Percentiles rank a stretch among this genome's conserved stretches.
These are phyloP conservation scores for Apis dorsata DNA, from an alignment of 1,140 invertebrate species.

Conservation along the genomic window DNA sequence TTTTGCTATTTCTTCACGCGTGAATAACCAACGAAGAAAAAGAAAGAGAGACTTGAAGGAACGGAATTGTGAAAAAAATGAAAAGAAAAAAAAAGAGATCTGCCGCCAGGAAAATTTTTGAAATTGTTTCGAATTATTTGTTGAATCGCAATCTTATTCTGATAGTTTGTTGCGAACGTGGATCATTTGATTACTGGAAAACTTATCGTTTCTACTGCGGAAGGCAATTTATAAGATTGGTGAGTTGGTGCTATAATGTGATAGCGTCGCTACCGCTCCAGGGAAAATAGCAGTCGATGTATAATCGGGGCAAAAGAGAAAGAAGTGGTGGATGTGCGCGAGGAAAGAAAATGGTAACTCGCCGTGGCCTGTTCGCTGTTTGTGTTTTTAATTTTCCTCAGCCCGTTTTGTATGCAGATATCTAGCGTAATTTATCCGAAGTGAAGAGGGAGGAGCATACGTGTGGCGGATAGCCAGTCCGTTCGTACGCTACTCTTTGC, in stretches of 20 bases:
- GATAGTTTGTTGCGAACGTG: slow-evolving; percentile 47
- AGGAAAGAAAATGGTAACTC: not conserved
- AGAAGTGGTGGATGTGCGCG: not conserved
- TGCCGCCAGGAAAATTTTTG: not conserved
- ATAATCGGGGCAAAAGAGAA: slow-evolving; percentile 5
- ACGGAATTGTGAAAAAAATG: not conserved
- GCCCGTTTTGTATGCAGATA: slow-evolving; percentile 73
- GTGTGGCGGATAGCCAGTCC: slow-evolving; percentile 66
- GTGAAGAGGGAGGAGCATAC: slow-evolving; percentile 47
- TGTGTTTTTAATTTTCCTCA: slow-evolving; percentile 72
- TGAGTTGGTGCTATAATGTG: slow-evolving; percentile 62
- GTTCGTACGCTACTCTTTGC: slow-evolving; percentile 22
- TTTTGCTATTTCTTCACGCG: slow-evolving; percentile 22
- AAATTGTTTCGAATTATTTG: slow-evolving; percentile 12
- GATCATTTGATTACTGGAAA: slow-evolving; percentile 69
- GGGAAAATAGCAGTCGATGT: slow-evolving; percentile 38
- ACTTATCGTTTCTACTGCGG: slow-evolving; percentile 68
- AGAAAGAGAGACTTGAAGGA: not conserved
- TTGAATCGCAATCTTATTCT: slow-evolving; percentile 21
- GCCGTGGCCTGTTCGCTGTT: slow-evolving; percentile 55
- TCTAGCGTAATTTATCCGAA: slow-evolving; percentile 72
- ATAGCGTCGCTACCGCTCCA: slow-evolving; percentile 59
- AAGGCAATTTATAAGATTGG: slow-evolving; percentile 71
- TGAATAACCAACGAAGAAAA: not conserved
- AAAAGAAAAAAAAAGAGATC: not conserved